These are phyloP conservation scores for Leucophenga maculata DNA, from an alignment of 2,888 invertebrate species.

Conservation along the genomic window DNA sequence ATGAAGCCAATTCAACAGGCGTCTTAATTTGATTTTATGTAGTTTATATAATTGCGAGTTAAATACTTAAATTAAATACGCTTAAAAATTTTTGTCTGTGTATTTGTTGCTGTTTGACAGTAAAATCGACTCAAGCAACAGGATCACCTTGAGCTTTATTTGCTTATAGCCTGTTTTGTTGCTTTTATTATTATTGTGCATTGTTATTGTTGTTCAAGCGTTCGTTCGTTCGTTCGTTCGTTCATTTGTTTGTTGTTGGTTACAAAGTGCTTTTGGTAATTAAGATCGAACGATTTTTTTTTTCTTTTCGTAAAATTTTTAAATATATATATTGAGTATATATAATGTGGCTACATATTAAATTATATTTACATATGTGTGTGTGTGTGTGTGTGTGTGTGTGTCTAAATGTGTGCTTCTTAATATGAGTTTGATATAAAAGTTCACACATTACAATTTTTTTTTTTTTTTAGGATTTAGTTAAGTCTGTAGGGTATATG, in stretches of 20 bases:
- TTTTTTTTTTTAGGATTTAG: too few species aligned
- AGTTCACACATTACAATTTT: too few species aligned
- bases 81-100: not conserved
- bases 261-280: slow-evolving; percentile 18
- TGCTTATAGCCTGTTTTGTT: not conserved
- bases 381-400: too few species aligned
- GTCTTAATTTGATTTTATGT: slow-evolving; percentile 51
- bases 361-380: not conserved
- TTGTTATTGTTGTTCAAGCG: slow-evolving; percentile 1
- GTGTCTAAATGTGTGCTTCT: too few species aligned
- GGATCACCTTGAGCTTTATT: slow-evolving; percentile 18
- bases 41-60: slow-evolving; percentile 47
- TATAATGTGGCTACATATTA: too few species aligned
- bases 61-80: too few species aligned
- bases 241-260: slow-evolving; percentile 11
- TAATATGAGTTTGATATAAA: too few species aligned
- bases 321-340: too few species aligned
- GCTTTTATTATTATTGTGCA: not conserved
- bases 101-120: not conserved
- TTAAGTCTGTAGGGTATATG: too few species aligned
- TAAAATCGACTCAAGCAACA: not conserved
- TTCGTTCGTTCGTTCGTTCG: not conserved
- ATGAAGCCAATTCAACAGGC: too few species aligned
- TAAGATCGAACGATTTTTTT: not conserved
- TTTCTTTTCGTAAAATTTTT: not conserved